Percentiles rank a stretch among this genome's conserved stretches.
Conservation (phyloP, 92 coral and sea anemone species). For the Siderastrea siderea region DNA sequence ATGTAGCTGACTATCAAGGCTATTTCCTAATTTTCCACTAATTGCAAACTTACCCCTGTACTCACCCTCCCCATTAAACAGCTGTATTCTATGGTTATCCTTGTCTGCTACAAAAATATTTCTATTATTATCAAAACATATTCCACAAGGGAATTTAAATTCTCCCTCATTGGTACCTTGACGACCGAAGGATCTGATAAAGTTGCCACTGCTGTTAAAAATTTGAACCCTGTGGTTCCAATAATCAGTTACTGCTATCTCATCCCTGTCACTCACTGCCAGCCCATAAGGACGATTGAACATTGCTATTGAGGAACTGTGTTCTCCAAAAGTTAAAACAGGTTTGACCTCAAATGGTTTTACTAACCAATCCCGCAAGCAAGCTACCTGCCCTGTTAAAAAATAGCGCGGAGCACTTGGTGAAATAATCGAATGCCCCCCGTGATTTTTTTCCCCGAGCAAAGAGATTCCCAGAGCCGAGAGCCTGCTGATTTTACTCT, state of each 20-base stretch:
- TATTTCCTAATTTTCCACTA: too few relatives aligned
- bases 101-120: background rate
- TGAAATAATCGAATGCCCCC: too few relatives aligned
- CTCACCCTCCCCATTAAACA: conserved; percentile 1
- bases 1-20: too few relatives aligned
- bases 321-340: background rate
- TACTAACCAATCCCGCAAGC: too few relatives aligned
- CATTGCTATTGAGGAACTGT: background rate
- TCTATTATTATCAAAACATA: background rate
- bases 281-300: background rate
- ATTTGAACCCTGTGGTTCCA: background rate
- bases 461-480: too few relatives aligned
- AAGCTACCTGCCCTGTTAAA: too few relatives aligned
- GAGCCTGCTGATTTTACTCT: too few relatives aligned
- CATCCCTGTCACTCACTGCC: conserved; percentile 2
- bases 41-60: too few relatives aligned
- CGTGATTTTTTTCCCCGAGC: too few relatives aligned
- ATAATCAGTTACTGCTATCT: conserved; percentile 1
- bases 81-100: background rate
- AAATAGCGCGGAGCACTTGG: too few relatives aligned
- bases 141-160: background rate
- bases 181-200: background rate
- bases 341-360: conserved; percentile 7
- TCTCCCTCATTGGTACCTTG: background rate
- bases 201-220: conserved; percentile 9